Evolutionary conservation across 2,888 invertebrate genomes (phyloP), one percentile per base, ranked within the genome.

Genomic region (Drosophila mettleri): DNA sequence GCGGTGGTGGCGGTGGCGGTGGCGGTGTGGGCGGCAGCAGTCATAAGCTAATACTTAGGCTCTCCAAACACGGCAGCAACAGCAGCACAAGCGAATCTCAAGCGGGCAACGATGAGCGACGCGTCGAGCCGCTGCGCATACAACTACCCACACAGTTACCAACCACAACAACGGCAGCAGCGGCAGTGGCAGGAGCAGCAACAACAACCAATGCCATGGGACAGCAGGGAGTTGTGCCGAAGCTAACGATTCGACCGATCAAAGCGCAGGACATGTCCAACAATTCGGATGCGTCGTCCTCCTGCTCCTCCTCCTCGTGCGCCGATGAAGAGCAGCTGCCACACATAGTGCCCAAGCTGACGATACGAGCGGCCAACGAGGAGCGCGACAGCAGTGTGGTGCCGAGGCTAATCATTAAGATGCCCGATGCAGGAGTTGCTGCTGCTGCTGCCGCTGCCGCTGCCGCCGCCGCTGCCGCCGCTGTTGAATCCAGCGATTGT

Each of bases 121-220:
- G 92, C 74, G 92, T 92, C 7, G 92, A 92, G 66, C 92, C 92
- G n/a, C 78, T 92, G 38, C 92, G 92, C 73, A 92, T 92, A 7
- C 92, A 92, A 68, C 74, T 92, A 48, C 90, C 88, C 22, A 74
- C 67, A 49, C 64, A 60, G 54, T 41, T 69, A 46, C 75, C 66
- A 14, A 43, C 66, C 53, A 49, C 74, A 8, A 38, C 7, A 54
- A 10, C 54, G 6, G 8, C 43, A 48, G 22, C 49, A 12, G 4
- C 41, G 8, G 16, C 34, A 16, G 18, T 31, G 14, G 31, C 18
- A 4, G 20, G 29, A 46, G 18, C 18, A 48, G 20, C 31, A 31
- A 6, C 31, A 31, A 31, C 31, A 20, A 48, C 46, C 2, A 48
- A 29, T 45, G 46, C 46, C 31, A 3, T 52, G 20, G 38, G 54